These are phyloP conservation scores for Mustela nigripes DNA, from an alignment of 2,113 vertebrate genomes.

Conservation along the genomic window DNA sequence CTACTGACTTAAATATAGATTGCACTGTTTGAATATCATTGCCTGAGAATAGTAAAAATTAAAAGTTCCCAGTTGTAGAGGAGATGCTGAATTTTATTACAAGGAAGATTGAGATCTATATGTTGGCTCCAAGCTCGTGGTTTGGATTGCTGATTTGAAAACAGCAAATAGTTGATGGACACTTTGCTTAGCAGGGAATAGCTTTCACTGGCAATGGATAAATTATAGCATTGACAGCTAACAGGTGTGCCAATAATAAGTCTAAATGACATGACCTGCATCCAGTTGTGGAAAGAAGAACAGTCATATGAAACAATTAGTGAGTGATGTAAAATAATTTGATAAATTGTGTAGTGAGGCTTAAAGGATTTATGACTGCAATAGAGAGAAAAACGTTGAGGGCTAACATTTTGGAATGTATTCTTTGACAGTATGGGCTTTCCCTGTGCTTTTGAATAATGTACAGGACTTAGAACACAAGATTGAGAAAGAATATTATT, in stretches of 20 bases:
- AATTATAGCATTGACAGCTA: not conserved
- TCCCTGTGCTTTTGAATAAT: not conserved
- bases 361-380: not conserved
- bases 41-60: not conserved
- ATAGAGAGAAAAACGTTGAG: not conserved
- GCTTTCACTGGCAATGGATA: not conserved
- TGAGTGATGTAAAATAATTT: slow-evolving; percentile 13
- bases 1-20: not conserved
- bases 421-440: not conserved
- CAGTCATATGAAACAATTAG: not conserved
- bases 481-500: not conserved
- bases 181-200: not conserved
- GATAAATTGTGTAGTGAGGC: not conserved
- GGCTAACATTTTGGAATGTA: not conserved
- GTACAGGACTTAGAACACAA: not conserved
- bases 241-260: not conserved
- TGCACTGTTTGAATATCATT: not conserved
- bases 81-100: not conserved
- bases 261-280: not conserved
- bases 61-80: not conserved
- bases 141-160: not conserved
- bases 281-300: not conserved
- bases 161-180: not conserved
- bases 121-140: not conserved
- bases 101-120: not conserved